A percentile compares a stretch with the other conserved stretches of the same genome.
phyloP scores from a whole-genome alignment of 2,113 vertebrate genomes.

The Pavo muticus region DNA sequence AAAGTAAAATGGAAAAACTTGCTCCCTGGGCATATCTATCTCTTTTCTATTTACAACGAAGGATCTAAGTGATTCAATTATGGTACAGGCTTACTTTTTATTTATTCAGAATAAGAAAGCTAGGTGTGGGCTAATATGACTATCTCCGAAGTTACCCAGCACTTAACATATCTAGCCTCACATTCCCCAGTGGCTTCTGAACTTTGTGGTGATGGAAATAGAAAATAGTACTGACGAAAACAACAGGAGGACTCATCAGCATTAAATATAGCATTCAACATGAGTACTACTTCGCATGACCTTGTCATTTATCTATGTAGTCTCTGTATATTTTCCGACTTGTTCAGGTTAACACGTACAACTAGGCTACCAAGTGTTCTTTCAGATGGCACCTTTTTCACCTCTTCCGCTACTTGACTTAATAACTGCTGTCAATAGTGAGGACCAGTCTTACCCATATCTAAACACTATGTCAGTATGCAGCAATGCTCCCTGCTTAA shows the following conservation, averaged over 20 bases:
- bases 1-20: background rate
- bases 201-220: background rate
- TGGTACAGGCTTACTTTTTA: rapidly evolving
- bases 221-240: background rate
- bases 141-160: background rate
- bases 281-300: background rate
- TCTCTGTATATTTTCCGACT: background rate
- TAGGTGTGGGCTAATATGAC: background rate
- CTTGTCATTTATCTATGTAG: background rate
- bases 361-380: background rate
- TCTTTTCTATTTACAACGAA: background rate
- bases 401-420: background rate
- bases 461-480: background rate
- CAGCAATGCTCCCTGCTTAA: background rate
- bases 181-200: background rate
- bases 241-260: background rate
- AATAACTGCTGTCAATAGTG: background rate
- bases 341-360: background rate
- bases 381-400: background rate
- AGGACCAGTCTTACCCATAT: background rate
- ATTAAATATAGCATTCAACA: background rate
- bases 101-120: background rate
- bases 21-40: rapidly evolving
- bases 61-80: background rate
- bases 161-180: background rate